These are phyloP conservation scores for Erpetoichthys calabaricus DNA, from an alignment of 2,797 vertebrate species.

Conservation along the genomic window DNA sequence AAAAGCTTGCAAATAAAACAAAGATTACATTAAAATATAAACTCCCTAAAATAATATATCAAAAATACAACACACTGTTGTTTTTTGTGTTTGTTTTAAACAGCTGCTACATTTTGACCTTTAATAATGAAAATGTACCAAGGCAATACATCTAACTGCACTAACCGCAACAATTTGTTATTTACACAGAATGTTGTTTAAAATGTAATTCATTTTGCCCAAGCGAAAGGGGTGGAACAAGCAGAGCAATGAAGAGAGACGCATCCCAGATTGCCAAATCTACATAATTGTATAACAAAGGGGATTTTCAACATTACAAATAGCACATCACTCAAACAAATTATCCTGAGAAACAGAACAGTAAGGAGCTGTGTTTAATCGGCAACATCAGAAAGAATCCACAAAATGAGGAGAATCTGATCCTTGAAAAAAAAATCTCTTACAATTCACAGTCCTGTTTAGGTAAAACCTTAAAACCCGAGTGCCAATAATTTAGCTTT, in stretches of 20 bases:
- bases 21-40: too few species aligned
- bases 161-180: too few species aligned
- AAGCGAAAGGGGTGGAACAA: slow-evolving; percentile 9
- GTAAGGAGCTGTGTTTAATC: slow-evolving; percentile 21
- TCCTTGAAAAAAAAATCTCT: slow-evolving; percentile 13
- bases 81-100: too few species aligned
- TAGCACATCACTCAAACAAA: slow-evolving; percentile 50
- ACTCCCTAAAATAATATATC: too few species aligned
- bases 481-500: slow-evolving; percentile 38
- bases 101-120: too few species aligned
- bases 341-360: slow-evolving; percentile 35
- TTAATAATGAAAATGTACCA: too few species aligned
- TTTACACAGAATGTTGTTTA: too few species aligned
- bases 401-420: slow-evolving; percentile 15
- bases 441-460: slow-evolving; percentile 20
- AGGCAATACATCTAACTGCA: too few species aligned
- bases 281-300: slow-evolving; percentile 50
- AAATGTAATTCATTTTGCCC: too few species aligned
- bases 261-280: slow-evolving; percentile 24
- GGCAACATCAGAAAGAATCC: slow-evolving; percentile 36
- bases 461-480: slow-evolving; percentile 23
- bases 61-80: too few species aligned
- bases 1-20: too few species aligned
- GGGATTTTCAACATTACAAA: slow-evolving; percentile 37
- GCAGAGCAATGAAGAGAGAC: slow-evolving; percentile 4